phyloP scores from a whole-genome alignment of 2,888 invertebrate species.

The Lampropteryx suffumata region DNA sequence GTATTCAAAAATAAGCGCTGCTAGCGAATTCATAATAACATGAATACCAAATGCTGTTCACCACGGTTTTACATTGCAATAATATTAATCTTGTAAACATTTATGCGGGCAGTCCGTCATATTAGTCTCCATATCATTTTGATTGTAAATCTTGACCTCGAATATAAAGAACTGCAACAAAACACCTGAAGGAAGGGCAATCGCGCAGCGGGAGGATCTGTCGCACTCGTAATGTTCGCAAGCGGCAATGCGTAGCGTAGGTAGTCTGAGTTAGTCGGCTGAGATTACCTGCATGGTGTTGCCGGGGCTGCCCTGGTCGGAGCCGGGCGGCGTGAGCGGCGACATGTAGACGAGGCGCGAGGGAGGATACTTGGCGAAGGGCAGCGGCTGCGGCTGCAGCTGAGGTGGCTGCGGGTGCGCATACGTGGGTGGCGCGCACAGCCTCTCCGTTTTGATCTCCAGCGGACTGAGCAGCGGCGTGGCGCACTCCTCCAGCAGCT shows the following conservation, averaged over 20 bases:
- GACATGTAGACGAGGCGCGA: constrained; percentile 88
- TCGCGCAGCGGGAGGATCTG: constrained; percentile 69
- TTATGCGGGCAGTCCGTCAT: constrained; percentile 41
- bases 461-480: constrained; percentile 89
- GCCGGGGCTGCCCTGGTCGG: constrained; percentile 93
- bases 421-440: constrained; percentile 82
- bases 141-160: constrained; percentile 34
- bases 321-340: constrained; percentile 93
- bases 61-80: constrained; percentile 17
- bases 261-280: not conserved
- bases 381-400: constrained; percentile 59
- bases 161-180: constrained; percentile 40
- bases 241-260: constrained; percentile 37
- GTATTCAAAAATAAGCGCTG: constrained; percentile 1
- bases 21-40: constrained; percentile 15
- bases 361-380: constrained; percentile 73
- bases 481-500: constrained; percentile 83
- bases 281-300: constrained; percentile 84
- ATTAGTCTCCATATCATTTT: constrained; percentile 36
- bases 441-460: constrained; percentile 91
- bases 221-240: constrained; percentile 58
- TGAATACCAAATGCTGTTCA: constrained; percentile 21
- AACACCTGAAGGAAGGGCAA: constrained; percentile 34
- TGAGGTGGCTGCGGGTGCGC: constrained; percentile 60
- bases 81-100: constrained; percentile 36